These are phyloP conservation scores for Cybosia mesomella DNA, from an alignment of 2,888 invertebrate genomes.

Conservation along the genomic window DNA sequence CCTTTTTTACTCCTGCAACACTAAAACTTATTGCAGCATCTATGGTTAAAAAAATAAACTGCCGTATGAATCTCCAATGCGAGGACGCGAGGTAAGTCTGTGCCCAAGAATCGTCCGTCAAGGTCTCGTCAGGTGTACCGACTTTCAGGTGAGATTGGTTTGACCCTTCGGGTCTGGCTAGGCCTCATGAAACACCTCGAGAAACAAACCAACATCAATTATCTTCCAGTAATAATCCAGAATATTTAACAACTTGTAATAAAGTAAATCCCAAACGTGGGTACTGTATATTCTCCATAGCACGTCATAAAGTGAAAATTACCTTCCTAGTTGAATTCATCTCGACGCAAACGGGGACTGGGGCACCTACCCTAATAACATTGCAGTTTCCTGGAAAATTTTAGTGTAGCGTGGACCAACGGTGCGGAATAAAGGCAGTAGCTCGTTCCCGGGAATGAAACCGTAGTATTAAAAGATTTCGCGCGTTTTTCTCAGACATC, in stretches of 20 bases:
- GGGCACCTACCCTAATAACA: constrained; percentile 72
- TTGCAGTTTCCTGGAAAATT: constrained; percentile 74
- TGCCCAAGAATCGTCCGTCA: not conserved
- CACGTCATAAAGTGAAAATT: constrained; percentile 82
- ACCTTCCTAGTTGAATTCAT: constrained; percentile 84
- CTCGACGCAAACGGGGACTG: constrained; percentile 58
- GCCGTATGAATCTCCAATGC: not conserved
- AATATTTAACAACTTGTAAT: constrained; percentile 29
- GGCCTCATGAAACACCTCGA: not conserved
- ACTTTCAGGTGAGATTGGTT: no score
- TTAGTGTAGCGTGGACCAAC: constrained; percentile 66
- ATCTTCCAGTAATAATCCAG: not conserved
- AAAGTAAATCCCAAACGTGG: constrained; percentile 52
- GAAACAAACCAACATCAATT: constrained; percentile 8
- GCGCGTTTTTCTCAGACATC: not conserved
- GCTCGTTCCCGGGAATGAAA: constrained; percentile 47
- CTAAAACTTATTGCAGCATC: no score
- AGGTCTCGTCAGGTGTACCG: no score
- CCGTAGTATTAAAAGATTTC: constrained; percentile 19
- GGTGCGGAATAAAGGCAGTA: constrained; percentile 55
- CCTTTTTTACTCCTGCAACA: no score
- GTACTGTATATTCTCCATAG: constrained; percentile 65
- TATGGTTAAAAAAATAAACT: not conserved
- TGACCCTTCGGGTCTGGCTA: no score
- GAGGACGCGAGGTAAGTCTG: not conserved